Base-by-base conservation (phyloP, 2,888 invertebrate genomes). In the Blera fallax region DNA sequence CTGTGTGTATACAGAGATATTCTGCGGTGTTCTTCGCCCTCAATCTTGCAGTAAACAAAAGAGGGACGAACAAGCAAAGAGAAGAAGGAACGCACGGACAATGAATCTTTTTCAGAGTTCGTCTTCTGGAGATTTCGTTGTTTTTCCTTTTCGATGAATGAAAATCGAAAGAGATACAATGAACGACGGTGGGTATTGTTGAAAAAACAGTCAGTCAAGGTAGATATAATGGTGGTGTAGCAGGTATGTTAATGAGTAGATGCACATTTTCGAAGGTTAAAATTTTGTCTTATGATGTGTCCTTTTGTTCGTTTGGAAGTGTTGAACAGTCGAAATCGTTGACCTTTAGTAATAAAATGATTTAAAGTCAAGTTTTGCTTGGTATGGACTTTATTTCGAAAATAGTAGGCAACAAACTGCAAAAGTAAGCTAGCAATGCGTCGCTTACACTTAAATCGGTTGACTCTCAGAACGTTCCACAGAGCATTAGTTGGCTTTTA, bases 11-110 rank as follows among this genome's bases (percentile, higher is more conserved):
- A 29, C 11, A 40, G 27, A 56, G 24, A 21, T 5, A 40, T 69
- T 43, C 29, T 69, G 69, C 69, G 43, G 40, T 32, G 10, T 43
- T 32, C 3, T 45, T 70, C 64, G 74, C 54, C 64, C 74, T 65
- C 32, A 43, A 54, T 34, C 48, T 16, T 8, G 27, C 37, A 60
- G n/a, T 18, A 65, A 76, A 58, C 45, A 76, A 56, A 54, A 52
- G 16, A 52, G 4, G 4, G 11, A 24, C 27, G 16, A 65, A 34
- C 29, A 34, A 29, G 27, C 27, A 7, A 16, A 29, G 27, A 43
- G 7, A 48, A 40, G 48, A 48, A 34, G 67, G 29, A 7, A 8
- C n/a, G n/a, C 21, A 0, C 37, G n/a, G 58, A 77, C 76, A 77
- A 58, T 67, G 67, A 40, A 77, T 77, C 62, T 52, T 50, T 62